These are phyloP conservation scores for Tolypeutes matacus DNA, from an alignment of 2,797 vertebrate species.

Conservation along the genomic window DNA sequence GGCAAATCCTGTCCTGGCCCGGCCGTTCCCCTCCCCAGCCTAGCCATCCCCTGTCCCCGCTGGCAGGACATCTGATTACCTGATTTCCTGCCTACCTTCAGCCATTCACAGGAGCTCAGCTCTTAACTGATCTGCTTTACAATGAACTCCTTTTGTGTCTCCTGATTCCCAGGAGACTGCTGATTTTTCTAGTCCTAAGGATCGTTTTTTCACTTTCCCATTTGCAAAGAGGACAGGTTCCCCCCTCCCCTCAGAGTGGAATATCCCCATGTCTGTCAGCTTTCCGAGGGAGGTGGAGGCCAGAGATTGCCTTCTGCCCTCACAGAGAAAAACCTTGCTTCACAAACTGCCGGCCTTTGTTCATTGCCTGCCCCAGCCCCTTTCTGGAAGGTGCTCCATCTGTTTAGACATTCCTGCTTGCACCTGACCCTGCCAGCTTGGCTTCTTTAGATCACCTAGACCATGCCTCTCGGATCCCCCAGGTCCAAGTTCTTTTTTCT, in stretches of 20 bases:
- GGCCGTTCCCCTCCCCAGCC: not conserved
- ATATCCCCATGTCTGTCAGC: not conserved
- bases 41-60: not conserved
- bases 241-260: not conserved
- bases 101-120: not conserved
- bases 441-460: not conserved
- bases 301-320: not conserved
- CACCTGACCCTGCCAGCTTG: not conserved
- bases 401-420: not conserved
- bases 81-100: not conserved
- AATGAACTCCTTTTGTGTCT: constrained; percentile 29
- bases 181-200: not conserved
- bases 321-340: not conserved
- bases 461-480: not conserved
- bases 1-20: not conserved
- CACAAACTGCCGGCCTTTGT: not conserved
- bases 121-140: constrained; percentile 10
- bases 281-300: rapidly evolving
- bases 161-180: not conserved
- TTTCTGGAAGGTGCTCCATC: not conserved
- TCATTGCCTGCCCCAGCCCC: too few relatives aligned
- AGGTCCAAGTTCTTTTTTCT: not conserved
- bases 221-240: not conserved
- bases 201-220: not conserved
- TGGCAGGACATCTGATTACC: not conserved